Evolutionary conservation across 1,140 invertebrate species (phyloP).

Genomic region (Himalopsyche phryganea): DNA sequence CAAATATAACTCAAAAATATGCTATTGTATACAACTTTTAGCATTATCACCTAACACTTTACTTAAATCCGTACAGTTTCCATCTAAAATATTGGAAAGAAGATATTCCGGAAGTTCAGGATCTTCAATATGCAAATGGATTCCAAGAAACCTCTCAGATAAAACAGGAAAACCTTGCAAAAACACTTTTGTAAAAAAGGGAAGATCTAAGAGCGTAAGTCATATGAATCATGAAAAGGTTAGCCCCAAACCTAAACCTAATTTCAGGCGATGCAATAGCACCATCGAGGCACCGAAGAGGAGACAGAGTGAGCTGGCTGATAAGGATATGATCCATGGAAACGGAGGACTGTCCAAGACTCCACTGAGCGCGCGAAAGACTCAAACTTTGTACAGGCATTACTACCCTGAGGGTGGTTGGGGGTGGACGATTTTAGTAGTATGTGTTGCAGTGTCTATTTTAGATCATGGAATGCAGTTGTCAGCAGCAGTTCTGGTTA

Average conservation of each 20-base stretch:
- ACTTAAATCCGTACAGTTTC: conserved; percentile 27
- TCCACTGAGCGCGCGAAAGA: conserved; percentile 46
- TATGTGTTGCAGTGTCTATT: conserved; percentile 63
- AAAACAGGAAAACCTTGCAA: conserved; percentile 4
- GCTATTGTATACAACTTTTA: conserved; percentile 30
- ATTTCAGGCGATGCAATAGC: conserved; percentile 36
- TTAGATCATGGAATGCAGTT: conserved; percentile 64
- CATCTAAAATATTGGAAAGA: conserved; percentile 16
- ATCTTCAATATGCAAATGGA: conserved; percentile 26
- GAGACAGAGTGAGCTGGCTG: conserved; percentile 37
- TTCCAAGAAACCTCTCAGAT: neutral
- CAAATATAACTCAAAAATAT: conserved; percentile 31
- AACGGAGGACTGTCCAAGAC: conserved; percentile 40
- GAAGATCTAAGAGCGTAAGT: conserved; percentile 30
- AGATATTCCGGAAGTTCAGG: conserved; percentile 22
- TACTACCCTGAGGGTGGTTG: conserved; percentile 79
- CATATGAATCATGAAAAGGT: conserved; percentile 30
- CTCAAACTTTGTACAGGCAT: conserved; percentile 55
- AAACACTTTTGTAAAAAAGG: conserved; percentile 25
- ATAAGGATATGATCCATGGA: conserved; percentile 46
- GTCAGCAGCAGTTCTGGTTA: conserved; percentile 45
- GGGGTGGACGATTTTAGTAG: conserved; percentile 74
- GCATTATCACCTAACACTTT: conserved; percentile 30
- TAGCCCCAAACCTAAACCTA: conserved; percentile 38
- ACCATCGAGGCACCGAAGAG: conserved; percentile 27